Base-by-base conservation (phyloP, 1,140 invertebrate genomes). In the Zophobas atratus region DNA sequence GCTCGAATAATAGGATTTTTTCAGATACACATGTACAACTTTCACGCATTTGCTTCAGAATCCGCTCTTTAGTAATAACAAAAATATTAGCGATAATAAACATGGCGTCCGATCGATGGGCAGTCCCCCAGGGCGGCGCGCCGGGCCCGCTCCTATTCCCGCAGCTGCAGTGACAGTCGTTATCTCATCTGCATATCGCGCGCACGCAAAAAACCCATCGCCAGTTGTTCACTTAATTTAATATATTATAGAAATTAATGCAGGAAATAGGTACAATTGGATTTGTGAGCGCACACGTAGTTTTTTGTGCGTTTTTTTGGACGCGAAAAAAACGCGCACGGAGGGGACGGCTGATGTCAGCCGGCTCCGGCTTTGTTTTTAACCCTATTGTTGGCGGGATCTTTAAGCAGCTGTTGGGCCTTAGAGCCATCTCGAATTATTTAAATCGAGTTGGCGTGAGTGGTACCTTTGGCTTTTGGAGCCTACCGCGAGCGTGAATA, bases 191-290 rank as follows among this genome's bases (percentile, higher is more conserved):
- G 60, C 60, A 67, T 67, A 67, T 67, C 60, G 49, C 6, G 3
- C 43, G 43, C 43, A 4, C 43, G 56, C 34, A 60, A 60, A 60
- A 60, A 60, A 60, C 34, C 35, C 34, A 67, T 43, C 60, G 60
- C 60, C 60, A 67, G 60, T 67, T 67, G 60, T 67, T 67, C 60
- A 67, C 39, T 55, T 55, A 60, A 39, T 41, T 43, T 67, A 67
- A 67, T 67, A 20, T 67, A 67, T 36, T 67, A 43, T 67, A 67
- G 43, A 67, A 67, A 67, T 67, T 67, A 67, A 67, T 67, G 60
- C 60, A 43, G 60, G 60, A 67, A 67, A 67, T 67, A 67, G 43
- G 60, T 67, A 67, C 60, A 43, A 67, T 67, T 43, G 60, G 38
- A 67, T 43, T 39, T 41, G 60, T 43, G 39, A 63, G 38, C 39